phyloP scores from a whole-genome alignment of 2,888 invertebrate species.

The Torymus auratus region DNA sequence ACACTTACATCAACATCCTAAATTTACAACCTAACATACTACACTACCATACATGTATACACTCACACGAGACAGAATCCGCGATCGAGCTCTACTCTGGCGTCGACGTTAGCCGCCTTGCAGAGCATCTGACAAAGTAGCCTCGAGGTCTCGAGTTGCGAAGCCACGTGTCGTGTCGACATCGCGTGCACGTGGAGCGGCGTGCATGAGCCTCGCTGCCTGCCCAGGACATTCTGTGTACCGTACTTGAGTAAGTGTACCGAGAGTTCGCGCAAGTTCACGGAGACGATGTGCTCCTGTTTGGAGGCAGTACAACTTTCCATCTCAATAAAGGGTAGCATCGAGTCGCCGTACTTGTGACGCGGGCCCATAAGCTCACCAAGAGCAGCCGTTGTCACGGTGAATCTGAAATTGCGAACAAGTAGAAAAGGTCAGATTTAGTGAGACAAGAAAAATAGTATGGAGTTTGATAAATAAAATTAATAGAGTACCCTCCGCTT shows the following conservation, averaged over 20 bases:
- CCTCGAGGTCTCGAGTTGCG: constrained; percentile 88
- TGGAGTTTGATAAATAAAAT: not conserved
- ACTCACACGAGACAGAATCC: constrained; percentile 89
- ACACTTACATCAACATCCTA: no score
- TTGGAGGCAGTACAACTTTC: constrained; percentile 92
- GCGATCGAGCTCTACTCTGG: constrained; percentile 83
- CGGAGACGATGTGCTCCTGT: constrained; percentile 92
- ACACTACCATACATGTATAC: no score
- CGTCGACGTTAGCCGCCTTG: constrained; percentile 83
- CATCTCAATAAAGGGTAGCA: constrained; percentile 87
- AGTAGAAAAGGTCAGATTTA: no score
- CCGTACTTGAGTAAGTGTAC: constrained; percentile 87
- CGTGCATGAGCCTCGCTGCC: constrained; percentile 77
- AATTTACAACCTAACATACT: no score
- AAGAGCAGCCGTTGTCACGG: constrained; percentile 69
- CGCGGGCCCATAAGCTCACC: constrained; percentile 72
- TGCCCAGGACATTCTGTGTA: constrained; percentile 69
- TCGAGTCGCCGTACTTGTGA: constrained; percentile 70
- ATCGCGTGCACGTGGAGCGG: constrained; percentile 87
- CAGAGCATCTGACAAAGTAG: constrained; percentile 87
- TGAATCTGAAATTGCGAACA: constrained; percentile 61
- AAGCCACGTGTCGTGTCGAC: constrained; percentile 88
- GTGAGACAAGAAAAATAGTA: no score
- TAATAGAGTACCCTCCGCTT: constrained; percentile 77
- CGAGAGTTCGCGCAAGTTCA: constrained; percentile 90